Evolutionary conservation across 2,797 vertebrate genomes (phyloP).

Genomic region (Chromobotia macracanthus): DNA sequence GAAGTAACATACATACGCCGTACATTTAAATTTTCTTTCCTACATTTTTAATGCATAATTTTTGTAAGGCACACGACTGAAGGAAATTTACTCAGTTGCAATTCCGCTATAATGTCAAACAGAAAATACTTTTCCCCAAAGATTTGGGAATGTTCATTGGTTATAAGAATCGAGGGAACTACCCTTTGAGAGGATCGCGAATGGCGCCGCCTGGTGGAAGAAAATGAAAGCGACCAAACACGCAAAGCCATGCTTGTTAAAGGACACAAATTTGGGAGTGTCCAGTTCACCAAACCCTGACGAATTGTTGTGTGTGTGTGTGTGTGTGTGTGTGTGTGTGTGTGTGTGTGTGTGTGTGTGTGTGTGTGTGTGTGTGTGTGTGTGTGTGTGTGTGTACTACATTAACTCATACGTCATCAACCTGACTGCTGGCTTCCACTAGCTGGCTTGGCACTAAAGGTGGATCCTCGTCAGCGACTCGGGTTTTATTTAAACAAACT

Average conservation of each 20-base stretch:
- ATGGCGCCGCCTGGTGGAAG: conserved; percentile 2
- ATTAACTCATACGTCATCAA: conserved; percentile 19
- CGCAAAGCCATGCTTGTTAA: not conserved
- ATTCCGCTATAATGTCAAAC: not conserved
- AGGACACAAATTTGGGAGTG: conserved; percentile 35
- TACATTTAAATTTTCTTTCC: not conserved
- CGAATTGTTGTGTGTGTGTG: not conserved
- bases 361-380: too few species aligned
- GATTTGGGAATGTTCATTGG: too few species aligned
- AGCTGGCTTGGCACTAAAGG: not conserved
- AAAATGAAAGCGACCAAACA: not conserved
- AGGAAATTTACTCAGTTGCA: too few species aligned
- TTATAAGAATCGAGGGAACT: too few species aligned
- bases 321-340: too few species aligned
- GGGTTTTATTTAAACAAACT: not conserved
- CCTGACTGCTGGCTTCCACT: not conserved
- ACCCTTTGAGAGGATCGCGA: too few species aligned
- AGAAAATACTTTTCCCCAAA: not conserved
- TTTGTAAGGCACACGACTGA: not conserved
- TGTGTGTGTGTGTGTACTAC: too few species aligned
- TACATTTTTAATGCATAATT: not conserved
- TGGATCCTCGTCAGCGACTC: not conserved
- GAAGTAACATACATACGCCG: not conserved
- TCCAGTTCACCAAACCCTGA: conserved; percentile 7
- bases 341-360: too few species aligned